Evolutionary conservation across 2,113 vertebrate genomes (phyloP), one percentile per base, ranked within the genome.

Genomic region (Lepus americanus): DNA sequence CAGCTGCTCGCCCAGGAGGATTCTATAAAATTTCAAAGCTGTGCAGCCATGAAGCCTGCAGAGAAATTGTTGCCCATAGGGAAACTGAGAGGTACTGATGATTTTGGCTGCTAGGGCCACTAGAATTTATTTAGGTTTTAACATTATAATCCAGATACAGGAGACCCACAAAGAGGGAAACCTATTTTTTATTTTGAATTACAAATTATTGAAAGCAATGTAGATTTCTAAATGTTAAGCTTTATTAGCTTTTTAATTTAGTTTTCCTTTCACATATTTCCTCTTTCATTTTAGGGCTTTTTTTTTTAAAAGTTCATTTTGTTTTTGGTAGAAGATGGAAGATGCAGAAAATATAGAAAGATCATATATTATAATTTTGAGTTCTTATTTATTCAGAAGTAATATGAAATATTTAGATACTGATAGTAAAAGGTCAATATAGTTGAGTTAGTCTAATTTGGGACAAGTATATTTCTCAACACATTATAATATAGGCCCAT

Each of bases 71-170:
- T 92, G 70, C 84, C 91, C 11, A 79, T 3, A 72, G 89, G 67
- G 61, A 95, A 89, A 86, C 39, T 20, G 55, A 89, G 80, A 63
- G 20, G 13, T 6, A 20, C 3, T 90, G 64, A 59, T 59, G 89
- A 67, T 22, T 78, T 51, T 29, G 72, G 76, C 89, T 93, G 79
- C 66, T 53, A 59, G n/a, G 44, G 25, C 20, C 61, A 44, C 86
- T 81, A 70, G 64, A 89, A 80, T 78, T 95, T 91, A 84, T 90
- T 73, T 80, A 63, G 76, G 84, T 80, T 80, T 96, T 89, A 81
- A 53, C 79, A 80, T 77, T 84, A 70, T 44, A 80, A 69, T 87
- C 29, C 59, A 89, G 70, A 90, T 11, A 31, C 39, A 94, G 36
- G 86, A 19, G 31, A 66, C 3, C 6, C 64, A 53, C 39, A 72